Evolutionary conservation across 2,113 vertebrate species (phyloP).

Genomic region (Salvelinus fontinalis): DNA sequence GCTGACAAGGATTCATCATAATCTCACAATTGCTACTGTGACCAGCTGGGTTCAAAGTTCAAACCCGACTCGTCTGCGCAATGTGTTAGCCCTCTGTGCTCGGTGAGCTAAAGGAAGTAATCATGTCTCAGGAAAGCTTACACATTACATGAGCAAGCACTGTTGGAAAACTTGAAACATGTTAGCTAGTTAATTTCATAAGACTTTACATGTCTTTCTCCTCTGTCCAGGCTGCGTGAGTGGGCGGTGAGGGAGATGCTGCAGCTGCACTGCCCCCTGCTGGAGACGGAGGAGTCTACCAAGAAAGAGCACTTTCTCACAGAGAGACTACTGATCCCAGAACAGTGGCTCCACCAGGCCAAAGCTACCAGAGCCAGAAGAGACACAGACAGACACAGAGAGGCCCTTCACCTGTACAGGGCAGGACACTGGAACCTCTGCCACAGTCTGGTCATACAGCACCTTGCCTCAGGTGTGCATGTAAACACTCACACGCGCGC

Average conservation of each 20-base stretch:
- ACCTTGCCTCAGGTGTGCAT: slow-evolving; percentile 92
- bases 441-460: slow-evolving; percentile 86
- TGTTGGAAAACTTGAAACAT: too few relatives aligned
- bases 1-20: not conserved
- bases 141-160: too few relatives aligned
- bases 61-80: too few relatives aligned
- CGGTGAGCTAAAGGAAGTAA: too few relatives aligned
- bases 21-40: not conserved
- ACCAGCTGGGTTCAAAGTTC: too few relatives aligned
- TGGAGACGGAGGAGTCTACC: slow-evolving; percentile 76
- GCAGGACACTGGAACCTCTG: slow-evolving; percentile 91
- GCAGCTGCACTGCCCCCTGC: slow-evolving; percentile 81
- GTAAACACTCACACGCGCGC: slow-evolving; percentile 3
- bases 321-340: slow-evolving; percentile 79
- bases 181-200: too few relatives aligned
- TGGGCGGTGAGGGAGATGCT: slow-evolving; percentile 85
- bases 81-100: too few relatives aligned
- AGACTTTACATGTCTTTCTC: not conserved
- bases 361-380: slow-evolving; percentile 83
- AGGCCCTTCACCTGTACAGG: slow-evolving; percentile 89
- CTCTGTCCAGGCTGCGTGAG: slow-evolving; percentile 71
- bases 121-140: too few relatives aligned
- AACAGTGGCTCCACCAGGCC: slow-evolving; percentile 88
- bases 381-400: slow-evolving; percentile 76
- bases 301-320: slow-evolving; percentile 86